Percentiles rank a stretch among this genome's conserved stretches.
phyloP scores from a whole-genome alignment of 2,113 vertebrate genomes.

The Lota lota region DNA sequence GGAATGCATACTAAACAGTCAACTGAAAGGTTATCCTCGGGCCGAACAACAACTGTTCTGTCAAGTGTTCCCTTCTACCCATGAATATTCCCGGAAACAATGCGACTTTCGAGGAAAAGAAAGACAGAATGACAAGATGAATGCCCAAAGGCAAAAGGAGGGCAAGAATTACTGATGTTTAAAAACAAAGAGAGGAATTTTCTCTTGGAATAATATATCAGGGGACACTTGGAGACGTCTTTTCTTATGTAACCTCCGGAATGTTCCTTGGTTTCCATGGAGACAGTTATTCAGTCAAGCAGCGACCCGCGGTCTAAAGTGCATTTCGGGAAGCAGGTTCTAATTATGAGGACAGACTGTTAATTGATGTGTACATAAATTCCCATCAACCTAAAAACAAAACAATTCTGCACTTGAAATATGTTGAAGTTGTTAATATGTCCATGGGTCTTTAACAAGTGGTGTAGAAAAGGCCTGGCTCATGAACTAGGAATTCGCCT shows the following conservation, averaged over 20 bases:
- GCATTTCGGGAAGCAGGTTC: conserved; percentile 17
- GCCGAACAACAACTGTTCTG: too few relatives aligned
- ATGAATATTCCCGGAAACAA: too few relatives aligned
- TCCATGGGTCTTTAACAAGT: background rate
- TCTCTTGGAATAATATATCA: background rate
- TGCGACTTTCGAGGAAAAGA: too few relatives aligned
- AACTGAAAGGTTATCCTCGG: too few relatives aligned
- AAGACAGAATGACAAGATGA: too few relatives aligned
- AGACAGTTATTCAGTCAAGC: conserved; percentile 48
- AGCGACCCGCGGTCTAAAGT: conserved; percentile 54
- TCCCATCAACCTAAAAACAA: conserved; percentile 47
- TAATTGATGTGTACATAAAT: conserved; percentile 57
- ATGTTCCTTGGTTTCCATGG: conserved; percentile 60
- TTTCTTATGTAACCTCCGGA: conserved; percentile 63
- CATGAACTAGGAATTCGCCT: too few relatives aligned
- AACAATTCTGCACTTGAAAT: conserved; percentile 24
- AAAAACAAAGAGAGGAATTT: too few relatives aligned
- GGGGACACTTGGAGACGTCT: conserved; percentile 52
- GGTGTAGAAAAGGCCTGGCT: background rate
- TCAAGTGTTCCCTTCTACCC: too few relatives aligned
- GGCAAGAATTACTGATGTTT: too few relatives aligned
- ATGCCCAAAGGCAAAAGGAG: too few relatives aligned
- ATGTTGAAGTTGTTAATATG: conserved; percentile 8
- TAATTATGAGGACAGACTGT: conserved; percentile 25
- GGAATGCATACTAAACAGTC: too few relatives aligned